These are phyloP conservation scores for Drosophila nigromelanica DNA, from an alignment of 1,140 invertebrate genomes.

Conservation along the genomic window DNA sequence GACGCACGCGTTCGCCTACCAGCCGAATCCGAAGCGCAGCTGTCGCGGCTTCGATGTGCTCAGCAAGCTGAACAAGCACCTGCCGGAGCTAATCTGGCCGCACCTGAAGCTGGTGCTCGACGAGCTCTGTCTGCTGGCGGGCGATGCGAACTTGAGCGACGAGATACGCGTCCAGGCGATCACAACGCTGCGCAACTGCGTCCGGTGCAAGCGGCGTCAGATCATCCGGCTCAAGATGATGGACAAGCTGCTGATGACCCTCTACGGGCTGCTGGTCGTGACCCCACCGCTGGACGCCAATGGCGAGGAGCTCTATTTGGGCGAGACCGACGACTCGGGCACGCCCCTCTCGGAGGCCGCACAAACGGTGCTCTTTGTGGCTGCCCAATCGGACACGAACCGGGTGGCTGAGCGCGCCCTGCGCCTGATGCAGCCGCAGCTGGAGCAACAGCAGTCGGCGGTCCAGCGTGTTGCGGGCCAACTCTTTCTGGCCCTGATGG, in stretches of 20 bases:
- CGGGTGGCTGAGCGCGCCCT: conserved; percentile 17
- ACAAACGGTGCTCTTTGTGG: conserved; percentile 13
- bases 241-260: conserved; percentile 28
- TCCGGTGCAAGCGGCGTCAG: conserved; percentile 1
- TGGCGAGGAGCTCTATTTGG: conserved; percentile 32
- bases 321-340: background rate
- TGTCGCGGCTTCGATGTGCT: conserved; percentile 21
- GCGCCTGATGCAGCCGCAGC: conserved; percentile 27
- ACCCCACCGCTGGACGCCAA: background rate
- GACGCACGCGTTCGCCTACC: conserved; percentile 5
- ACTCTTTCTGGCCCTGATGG: conserved; percentile 14
- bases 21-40: background rate
- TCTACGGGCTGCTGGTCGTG: conserved; percentile 2
- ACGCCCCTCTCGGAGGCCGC: background rate
- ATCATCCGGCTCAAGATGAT: conserved; percentile 31
- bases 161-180: conserved; percentile 19
- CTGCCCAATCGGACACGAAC: conserved; percentile 14
- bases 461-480: conserved; percentile 4
- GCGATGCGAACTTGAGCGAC: background rate
- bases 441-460: conserved; percentile 5
- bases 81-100: conserved; percentile 18
- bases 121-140: conserved; percentile 5
- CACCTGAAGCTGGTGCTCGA: conserved; percentile 21
- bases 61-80: conserved; percentile 11
- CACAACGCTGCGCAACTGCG: background rate